Percentiles rank a stretch among this genome's conserved stretches.
These are phyloP conservation scores for Tragelaphus buxtoni DNA, from an alignment of 2,113 vertebrate genomes.

Conservation along the genomic window DNA sequence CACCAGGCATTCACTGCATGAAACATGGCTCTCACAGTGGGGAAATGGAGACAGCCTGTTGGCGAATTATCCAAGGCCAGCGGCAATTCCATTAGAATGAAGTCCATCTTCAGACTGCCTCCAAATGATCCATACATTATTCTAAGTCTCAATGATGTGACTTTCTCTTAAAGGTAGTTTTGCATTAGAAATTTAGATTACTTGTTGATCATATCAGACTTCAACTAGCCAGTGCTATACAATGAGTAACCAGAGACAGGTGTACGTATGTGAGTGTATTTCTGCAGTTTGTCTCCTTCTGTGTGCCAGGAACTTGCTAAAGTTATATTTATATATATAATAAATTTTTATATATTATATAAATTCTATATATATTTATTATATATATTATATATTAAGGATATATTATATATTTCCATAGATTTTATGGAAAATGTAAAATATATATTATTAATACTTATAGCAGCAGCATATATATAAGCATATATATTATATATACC, in stretches of 20 bases:
- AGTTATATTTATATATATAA: neutral
- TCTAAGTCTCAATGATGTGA: neutral
- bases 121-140: neutral
- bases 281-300: neutral
- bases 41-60: neutral
- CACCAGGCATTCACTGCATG: neutral
- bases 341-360: neutral
- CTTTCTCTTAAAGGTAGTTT: neutral
- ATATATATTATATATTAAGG: neutral
- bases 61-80: neutral
- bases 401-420: no score
- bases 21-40: neutral
- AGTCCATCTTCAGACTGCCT: neutral
- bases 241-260: neutral
- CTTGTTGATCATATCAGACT: neutral
- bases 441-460: no score
- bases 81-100: neutral
- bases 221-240: neutral
- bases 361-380: neutral
- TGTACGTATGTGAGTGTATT: accelerated
- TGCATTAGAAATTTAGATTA: neutral
- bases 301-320: neutral
- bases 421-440: no score
- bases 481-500: no score
- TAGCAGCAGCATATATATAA: no score